phyloP scores from a whole-genome alignment of 2,888 invertebrate genomes.

The Pemphredon lugubris region DNA sequence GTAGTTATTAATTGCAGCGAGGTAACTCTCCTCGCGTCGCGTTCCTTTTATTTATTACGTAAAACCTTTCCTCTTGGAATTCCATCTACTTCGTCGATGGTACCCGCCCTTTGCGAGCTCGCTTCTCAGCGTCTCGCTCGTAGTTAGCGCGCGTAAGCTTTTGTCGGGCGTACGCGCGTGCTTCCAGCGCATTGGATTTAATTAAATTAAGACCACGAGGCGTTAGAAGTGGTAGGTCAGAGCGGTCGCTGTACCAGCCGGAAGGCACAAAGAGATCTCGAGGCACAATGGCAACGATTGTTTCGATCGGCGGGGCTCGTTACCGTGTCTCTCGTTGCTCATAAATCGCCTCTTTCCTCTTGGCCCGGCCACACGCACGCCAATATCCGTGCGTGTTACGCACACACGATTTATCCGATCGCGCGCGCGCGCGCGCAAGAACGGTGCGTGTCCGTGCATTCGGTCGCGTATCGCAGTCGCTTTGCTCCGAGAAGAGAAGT shows the following conservation, averaged over 20 bases:
- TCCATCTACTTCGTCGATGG: too few relatives aligned
- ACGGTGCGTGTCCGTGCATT: slow-evolving; percentile 55
- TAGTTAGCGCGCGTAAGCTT: slow-evolving; percentile 16
- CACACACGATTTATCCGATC: too few relatives aligned
- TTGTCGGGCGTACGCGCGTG: slow-evolving; percentile 15
- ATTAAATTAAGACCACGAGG: slow-evolving; percentile 57
- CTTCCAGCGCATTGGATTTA: slow-evolving; percentile 37
- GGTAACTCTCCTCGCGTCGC: slow-evolving; percentile 12
- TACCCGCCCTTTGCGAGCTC: too few relatives aligned
- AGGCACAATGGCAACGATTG: slow-evolving; percentile 60
- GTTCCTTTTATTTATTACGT: slow-evolving; percentile 35
- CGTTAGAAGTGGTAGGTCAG: slow-evolving; percentile 30
- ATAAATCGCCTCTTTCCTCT: slow-evolving; percentile 64
- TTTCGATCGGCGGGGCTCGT: slow-evolving; percentile 57
- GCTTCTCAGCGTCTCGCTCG: too few relatives aligned
- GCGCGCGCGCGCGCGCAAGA: neutral
- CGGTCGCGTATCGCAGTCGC: slow-evolving; percentile 62
- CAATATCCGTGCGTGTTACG: neutral
- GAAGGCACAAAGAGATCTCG: slow-evolving; percentile 49
- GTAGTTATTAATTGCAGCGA: slow-evolving; percentile 34
- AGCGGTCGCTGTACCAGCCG: slow-evolving; percentile 13
- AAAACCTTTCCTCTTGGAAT: slow-evolving; percentile 24
- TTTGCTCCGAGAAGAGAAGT: slow-evolving; percentile 68
- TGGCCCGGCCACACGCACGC: neutral
- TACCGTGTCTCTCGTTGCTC: slow-evolving; percentile 62